These are phyloP conservation scores for Macrostomum cliftonense DNA, from an alignment of 2,888 invertebrate species.

Conservation along the genomic window DNA sequence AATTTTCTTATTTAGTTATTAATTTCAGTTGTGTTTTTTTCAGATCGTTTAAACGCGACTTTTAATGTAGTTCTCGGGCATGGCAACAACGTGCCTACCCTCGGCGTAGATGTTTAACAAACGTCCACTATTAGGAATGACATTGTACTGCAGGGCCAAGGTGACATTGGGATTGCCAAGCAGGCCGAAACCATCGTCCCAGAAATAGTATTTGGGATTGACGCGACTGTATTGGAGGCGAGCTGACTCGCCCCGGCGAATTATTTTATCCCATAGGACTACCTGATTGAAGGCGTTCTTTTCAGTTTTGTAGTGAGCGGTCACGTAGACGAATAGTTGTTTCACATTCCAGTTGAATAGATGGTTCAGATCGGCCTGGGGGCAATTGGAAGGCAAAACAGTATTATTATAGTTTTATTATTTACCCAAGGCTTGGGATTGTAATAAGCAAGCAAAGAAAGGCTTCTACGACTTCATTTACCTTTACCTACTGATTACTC, in stretches of 20 bases:
- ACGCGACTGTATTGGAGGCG: slow-evolving; percentile 72
- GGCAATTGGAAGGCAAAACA: too few species aligned
- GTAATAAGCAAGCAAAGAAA: too few species aligned
- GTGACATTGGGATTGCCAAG: slow-evolving; percentile 81
- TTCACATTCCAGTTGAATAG: slow-evolving; percentile 99
- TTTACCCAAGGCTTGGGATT: too few species aligned
- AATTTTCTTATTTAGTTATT: too few species aligned
- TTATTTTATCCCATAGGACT: slow-evolving; percentile 95
- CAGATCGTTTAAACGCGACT: too few species aligned
- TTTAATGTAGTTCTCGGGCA: too few species aligned
- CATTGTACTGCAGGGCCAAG: slow-evolving; percentile 83
- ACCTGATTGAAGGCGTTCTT: slow-evolving; percentile 57
- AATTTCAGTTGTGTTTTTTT: too few species aligned
- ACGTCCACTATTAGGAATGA: slow-evolving; percentile 82
- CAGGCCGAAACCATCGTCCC: slow-evolving; percentile 94
- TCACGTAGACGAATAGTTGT: slow-evolving; percentile 81
- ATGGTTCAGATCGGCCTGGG: slow-evolving; percentile 49
- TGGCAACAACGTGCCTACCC: too few species aligned
- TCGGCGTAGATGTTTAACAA: not conserved
- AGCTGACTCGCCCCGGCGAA: slow-evolving; percentile 78
- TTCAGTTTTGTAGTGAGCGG: slow-evolving; percentile 77
- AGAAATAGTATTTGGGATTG: slow-evolving; percentile 95
- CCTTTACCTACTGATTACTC: too few species aligned
- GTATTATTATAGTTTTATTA: too few species aligned
- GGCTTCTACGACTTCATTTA: too few species aligned